Evolutionary conservation across 2,113 vertebrate genomes (phyloP), one percentile per base, ranked within the genome.

Genomic region (Phalacrocorax pelagicus): DNA sequence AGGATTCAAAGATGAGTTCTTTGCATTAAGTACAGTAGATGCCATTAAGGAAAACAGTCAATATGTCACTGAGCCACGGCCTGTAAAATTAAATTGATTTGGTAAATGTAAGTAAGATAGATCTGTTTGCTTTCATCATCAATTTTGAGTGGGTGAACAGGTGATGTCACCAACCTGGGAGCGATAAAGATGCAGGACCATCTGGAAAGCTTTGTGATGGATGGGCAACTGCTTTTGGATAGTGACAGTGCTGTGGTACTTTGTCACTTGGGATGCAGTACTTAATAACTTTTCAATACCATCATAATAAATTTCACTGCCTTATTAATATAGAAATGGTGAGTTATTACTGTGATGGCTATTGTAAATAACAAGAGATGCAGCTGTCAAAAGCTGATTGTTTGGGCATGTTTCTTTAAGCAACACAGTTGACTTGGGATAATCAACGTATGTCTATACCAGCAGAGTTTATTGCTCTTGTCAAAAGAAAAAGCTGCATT

Each of bases 41-140:
- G 98, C 98, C 98, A 99, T 99, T 99, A 99, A 99, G 98, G 98
- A 98, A 98, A 98, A 99, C 98, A 98, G 98, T 99, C 99, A 99
- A 99, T 99, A 99, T 99, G 99, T 99, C 99, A 99, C 99, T 98
- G 99, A 99, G 98, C 98, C 98, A 98, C 47, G 97, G 99, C 99
- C 99, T 99, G 99, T 99, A 99, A 99, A 99, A 99, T 98, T 98
- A 99, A 99, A 99, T 99, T 99, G 99, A 99, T 99, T 99, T 99
- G 99, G 98, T 99, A 99, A 99, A 99, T 99, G 99, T 99, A 99
- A 99, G 98, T 98, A 98, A 99, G 99, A 99, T 99, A 99, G 99
- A 99, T 99, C 99, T 99, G 99, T 99, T 99, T 99, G 99, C 99
- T 99, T 99, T 99, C 99, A 99, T 99, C 99, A 99, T 99, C 99